These are phyloP conservation scores for Drosophila eohydei DNA, from an alignment of 2,888 invertebrate genomes.

Conservation along the genomic window DNA sequence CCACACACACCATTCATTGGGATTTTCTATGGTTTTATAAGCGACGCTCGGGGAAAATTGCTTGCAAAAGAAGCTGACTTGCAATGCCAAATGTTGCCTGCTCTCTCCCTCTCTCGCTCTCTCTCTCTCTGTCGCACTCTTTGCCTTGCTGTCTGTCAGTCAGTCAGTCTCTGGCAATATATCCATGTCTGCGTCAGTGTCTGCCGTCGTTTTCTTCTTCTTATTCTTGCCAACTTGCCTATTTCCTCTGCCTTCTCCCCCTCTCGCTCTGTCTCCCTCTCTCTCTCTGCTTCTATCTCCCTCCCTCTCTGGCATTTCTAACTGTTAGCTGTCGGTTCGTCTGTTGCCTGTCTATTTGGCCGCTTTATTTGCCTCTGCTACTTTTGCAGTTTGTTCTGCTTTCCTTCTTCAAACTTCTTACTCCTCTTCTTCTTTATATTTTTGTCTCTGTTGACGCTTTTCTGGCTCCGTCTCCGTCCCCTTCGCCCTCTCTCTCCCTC, in stretches of 20 bases:
- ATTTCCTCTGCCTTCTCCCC: conserved; percentile 1
- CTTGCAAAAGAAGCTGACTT: conserved; percentile 58
- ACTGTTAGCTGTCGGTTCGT: conserved; percentile 57
- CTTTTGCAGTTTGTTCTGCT: conserved; percentile 42
- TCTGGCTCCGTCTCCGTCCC: neutral
- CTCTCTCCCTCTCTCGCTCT: neutral
- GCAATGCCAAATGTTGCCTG: conserved; percentile 22
- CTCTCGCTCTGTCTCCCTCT: neutral
- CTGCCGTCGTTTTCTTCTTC: conserved; percentile 52
- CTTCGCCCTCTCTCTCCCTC: neutral
- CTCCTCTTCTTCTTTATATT: conserved; percentile 5
- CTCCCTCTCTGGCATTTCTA: conserved; percentile 34
- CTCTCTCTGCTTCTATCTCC: neutral
- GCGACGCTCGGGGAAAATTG: conserved; percentile 40
- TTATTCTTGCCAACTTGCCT: conserved; percentile 13
- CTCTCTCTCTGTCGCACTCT: conserved; percentile 6
- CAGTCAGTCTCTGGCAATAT: conserved; percentile 62
- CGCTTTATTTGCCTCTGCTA: conserved; percentile 58
- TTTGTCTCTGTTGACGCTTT: conserved; percentile 22
- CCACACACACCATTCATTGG: conserved; percentile 43
- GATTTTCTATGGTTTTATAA: conserved; percentile 62
- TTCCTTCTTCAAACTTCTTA: conserved; percentile 14
- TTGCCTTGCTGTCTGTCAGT: conserved; percentile 29
- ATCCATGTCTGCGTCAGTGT: conserved; percentile 77
- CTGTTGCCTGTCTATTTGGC: conserved; percentile 55